Base-by-base conservation (phyloP, 35 echinoderm and acorn worm species). In the Patiria miniata region DNA sequence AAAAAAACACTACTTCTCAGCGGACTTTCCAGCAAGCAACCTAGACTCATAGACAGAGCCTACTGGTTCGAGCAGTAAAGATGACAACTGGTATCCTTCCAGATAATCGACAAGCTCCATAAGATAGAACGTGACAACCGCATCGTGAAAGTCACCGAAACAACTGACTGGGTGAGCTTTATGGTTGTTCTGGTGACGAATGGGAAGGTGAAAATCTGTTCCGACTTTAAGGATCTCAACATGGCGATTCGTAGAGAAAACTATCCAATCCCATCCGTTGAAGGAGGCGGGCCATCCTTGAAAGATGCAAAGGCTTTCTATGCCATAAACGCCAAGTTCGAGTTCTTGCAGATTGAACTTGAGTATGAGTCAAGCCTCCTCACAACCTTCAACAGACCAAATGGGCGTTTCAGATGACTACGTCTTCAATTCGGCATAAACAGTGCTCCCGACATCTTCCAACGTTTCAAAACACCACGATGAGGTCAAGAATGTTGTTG, bases 361-460 rank as follows among this genome's bases (percentile, higher is more conserved):
- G 87, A 97, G 58, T 86, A 90, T 14, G 90, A 93, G 53, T 90
- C 90, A n/a, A 87, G 83, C 37, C 40, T 87, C 30, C 52, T 97
- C 15, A 93, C 90, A 37, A 93, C 94, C 2, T 93, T 97, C 39
- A 89, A 93, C 47, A 90, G 90, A 29, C 87, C 78, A 38, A 14
- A 78, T 39, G 91, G 90, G 12, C 40, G 94, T 16, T 97, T 93
- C 21, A 28, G 91, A 80, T 97, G 91, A 80, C 32, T 91, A 5
- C 51, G 91, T 3, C 86, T 97, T 23, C 91, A 84, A 39, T 93
- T 97, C 86, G 95, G 91, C 0, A 91, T 97, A 12, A 91, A 93
- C 26, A 88, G 84, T 82, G 89, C 80, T 5, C 91, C 84, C 1
- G 88, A 97, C 61, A 84, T 93, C 28, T 93, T 82, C 80, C 95